These are phyloP conservation scores for Drosophila parabipectinata DNA, from an alignment of 1,140 invertebrate species.

Conservation along the genomic window DNA sequence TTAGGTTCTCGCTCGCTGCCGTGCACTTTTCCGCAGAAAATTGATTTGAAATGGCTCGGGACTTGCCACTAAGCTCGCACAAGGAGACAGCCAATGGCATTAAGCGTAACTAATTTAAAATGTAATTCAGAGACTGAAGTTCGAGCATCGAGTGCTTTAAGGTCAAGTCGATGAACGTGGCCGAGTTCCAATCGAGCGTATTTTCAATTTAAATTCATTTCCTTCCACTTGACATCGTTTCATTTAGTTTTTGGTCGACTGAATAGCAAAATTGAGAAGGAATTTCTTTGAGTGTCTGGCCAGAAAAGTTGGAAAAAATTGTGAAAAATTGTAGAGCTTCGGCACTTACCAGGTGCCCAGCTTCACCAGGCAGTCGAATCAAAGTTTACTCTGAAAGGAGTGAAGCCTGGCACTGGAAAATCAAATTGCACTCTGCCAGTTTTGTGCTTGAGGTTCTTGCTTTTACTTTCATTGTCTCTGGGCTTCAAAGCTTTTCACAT, in stretches of 20 bases:
- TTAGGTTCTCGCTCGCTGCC: conserved; percentile 38
- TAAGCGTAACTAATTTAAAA: conserved; percentile 35
- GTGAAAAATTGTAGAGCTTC: conserved; percentile 23
- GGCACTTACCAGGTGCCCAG: conserved; percentile 58
- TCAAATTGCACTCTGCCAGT: conserved; percentile 57
- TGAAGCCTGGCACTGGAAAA: conserved; percentile 26
- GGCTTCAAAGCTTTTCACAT: conserved; percentile 24
- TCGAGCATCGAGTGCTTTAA: conserved; percentile 2
- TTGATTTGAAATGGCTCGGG: conserved; percentile 32
- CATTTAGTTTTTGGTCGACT: conserved; percentile 8
- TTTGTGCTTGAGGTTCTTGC: conserved; percentile 11
- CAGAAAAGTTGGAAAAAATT: not conserved
- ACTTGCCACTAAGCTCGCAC: conserved; percentile 35
- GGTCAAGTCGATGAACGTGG: not conserved
- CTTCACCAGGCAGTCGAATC: conserved; percentile 13
- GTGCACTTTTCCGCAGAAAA: conserved; percentile 50
- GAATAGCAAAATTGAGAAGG: not conserved
- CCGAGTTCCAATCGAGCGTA: conserved; percentile 20
- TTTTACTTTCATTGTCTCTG: conserved; percentile 35
- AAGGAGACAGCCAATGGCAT: conserved; percentile 19
- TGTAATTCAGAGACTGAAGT: not conserved
- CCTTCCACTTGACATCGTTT: conserved; percentile 18
- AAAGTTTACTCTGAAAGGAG: conserved; percentile 27
- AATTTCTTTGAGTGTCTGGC: not conserved
- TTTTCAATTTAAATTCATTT: conserved; percentile 14